These are phyloP conservation scores for Ibycter americanus DNA, from an alignment of 2,797 vertebrate species.

Conservation along the genomic window DNA sequence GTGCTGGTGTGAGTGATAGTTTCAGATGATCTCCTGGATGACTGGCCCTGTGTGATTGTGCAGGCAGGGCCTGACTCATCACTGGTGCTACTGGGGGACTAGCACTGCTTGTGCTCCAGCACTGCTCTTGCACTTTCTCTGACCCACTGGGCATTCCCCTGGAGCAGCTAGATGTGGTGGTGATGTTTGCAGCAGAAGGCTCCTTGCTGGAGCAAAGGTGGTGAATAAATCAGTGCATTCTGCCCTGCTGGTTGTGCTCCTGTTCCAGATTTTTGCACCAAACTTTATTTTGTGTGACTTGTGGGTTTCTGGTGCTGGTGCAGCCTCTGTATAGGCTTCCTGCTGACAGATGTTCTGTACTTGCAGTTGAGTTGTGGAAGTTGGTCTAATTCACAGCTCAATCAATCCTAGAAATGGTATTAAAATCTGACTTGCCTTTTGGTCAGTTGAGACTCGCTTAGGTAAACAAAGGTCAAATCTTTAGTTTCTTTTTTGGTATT, in stretches of 20 bases:
- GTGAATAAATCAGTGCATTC: slow-evolving; percentile 32
- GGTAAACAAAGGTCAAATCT: slow-evolving; percentile 41
- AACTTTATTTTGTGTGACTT: slow-evolving; percentile 18
- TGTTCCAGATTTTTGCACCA: neutral
- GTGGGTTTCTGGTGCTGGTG: neutral
- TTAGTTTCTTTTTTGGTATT: slow-evolving; percentile 29
- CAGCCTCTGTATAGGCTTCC: neutral
- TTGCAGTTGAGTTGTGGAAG: neutral
- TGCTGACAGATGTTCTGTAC: neutral
- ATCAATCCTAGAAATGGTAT: slow-evolving; percentile 31
- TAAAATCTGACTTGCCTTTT: slow-evolving; percentile 31
- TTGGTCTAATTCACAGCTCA: slow-evolving; percentile 4
- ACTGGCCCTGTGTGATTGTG: neutral
- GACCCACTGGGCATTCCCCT: neutral
- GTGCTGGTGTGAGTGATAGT: neutral
- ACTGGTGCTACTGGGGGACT: neutral
- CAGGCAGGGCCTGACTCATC: neutral
- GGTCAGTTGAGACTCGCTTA: neutral
- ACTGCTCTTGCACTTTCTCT: neutral
- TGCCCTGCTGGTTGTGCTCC: neutral
- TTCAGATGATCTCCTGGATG: neutral
- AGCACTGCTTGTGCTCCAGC: neutral
- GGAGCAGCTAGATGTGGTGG: neutral
- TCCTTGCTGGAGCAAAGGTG: rapidly evolving
- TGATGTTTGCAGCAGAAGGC: neutral